phyloP scores from a whole-genome alignment of 2,113 vertebrate species.

The Channa maculata region DNA sequence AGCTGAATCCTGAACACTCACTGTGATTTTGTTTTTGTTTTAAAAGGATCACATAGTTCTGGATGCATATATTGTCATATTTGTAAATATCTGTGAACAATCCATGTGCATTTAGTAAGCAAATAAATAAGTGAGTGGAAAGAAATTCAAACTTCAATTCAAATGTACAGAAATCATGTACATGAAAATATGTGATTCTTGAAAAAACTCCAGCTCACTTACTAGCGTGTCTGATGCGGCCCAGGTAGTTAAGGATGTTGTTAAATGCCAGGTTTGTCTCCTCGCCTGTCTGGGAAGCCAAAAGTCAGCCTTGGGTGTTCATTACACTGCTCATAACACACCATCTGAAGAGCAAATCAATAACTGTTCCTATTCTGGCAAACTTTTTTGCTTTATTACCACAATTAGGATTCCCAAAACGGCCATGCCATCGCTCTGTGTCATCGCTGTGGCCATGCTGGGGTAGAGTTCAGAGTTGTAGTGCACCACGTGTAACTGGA shows the following conservation, averaged over 20 bases:
- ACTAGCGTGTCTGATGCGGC: slow-evolving; percentile 87
- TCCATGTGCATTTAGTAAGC: no score
- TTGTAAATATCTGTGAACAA: no score
- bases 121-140: no score
- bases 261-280: slow-evolving; percentile 84
- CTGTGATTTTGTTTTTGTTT: no score
- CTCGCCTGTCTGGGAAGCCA: slow-evolving; percentile 82
- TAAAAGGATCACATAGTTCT: no score
- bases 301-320: slow-evolving; percentile 28
- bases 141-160: no score
- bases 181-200: no score
- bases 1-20: no score
- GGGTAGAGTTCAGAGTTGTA: slow-evolving; percentile 88
- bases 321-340: slow-evolving; percentile 1
- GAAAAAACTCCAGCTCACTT: slow-evolving; percentile 27
- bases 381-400: slow-evolving; percentile 28
- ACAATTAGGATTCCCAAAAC: slow-evolving; percentile 89
- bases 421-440: slow-evolving; percentile 84
- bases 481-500: slow-evolving; percentile 91
- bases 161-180: no score
- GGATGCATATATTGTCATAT: no score
- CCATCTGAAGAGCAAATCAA: not conserved
- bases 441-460: slow-evolving; percentile 83
- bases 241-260: slow-evolving; percentile 87
- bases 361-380: not conserved